phyloP scores from a whole-genome alignment of 2,888 invertebrate species.

The Tromatobia lineatoria region DNA sequence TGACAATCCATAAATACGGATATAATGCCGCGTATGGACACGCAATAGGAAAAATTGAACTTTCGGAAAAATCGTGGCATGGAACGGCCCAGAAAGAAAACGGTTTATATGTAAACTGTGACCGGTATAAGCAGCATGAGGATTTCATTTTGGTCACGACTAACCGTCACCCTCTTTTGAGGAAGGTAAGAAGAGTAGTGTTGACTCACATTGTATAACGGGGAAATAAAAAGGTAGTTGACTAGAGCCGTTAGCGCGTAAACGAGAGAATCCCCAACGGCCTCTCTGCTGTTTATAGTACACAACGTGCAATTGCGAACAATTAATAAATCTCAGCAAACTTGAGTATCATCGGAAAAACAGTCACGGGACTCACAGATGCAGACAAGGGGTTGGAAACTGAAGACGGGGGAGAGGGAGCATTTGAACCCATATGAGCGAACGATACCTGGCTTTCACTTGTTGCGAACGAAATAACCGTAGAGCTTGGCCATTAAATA shows the following conservation, averaged over 20 bases:
- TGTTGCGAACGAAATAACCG: neutral
- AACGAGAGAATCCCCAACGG: slow-evolving; percentile 20
- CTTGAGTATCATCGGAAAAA: slow-evolving; percentile 7
- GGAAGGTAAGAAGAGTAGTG: neutral
- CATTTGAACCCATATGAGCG: neutral
- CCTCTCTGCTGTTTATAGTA: neutral
- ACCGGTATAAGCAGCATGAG: slow-evolving; percentile 19
- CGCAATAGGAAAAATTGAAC: too few relatives aligned
- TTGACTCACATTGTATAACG: slow-evolving; percentile 66
- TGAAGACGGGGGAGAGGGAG: neutral
- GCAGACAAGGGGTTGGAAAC: neutral
- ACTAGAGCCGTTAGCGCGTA: slow-evolving; percentile 53
- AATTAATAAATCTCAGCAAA: slow-evolving; percentile 65
- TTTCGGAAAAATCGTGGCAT: too few relatives aligned
- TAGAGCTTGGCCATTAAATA: neutral
- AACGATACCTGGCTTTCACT: neutral
- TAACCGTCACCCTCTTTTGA: neutral
- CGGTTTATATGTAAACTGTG: neutral
- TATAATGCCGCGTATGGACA: too few relatives aligned
- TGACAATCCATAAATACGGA: too few relatives aligned
- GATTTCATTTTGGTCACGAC: slow-evolving; percentile 19
- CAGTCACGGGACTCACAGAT: neutral
- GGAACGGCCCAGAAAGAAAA: neutral
- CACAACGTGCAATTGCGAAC: slow-evolving; percentile 51
- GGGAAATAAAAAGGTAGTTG: slow-evolving; percentile 69